Percentiles rank a stretch among this genome's conserved stretches.
Evolutionary conservation across 2,888 invertebrate species (phyloP).

Genomic region (Neoascia interrupta): DNA sequence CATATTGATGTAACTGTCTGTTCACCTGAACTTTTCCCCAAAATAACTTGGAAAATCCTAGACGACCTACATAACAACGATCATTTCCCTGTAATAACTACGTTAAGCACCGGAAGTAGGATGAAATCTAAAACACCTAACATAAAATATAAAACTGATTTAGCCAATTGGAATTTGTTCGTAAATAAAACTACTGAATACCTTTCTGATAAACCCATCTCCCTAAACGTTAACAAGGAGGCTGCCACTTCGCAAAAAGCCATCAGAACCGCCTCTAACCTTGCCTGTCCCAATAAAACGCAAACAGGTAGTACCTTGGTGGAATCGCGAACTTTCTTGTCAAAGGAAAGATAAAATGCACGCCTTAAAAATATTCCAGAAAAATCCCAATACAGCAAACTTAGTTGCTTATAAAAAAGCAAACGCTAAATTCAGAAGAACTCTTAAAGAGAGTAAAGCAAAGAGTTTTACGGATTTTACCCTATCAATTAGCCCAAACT

Average conservation of each 20-base stretch:
- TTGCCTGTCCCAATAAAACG: background rate
- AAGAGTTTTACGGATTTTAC: constrained; percentile 9
- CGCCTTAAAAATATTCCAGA: constrained; percentile 6
- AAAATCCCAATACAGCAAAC: background rate
- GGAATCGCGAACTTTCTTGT: background rate
- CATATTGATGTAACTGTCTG: constrained; percentile 21
- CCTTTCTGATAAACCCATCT: background rate
- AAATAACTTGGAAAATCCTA: background rate
- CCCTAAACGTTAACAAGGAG: background rate
- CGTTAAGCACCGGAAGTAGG: background rate
- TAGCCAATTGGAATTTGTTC: background rate
- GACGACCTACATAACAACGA: constrained; percentile 19
- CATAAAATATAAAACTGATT: constrained; percentile 13
- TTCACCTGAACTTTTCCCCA: constrained; percentile 3
- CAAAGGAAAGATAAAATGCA: constrained; percentile 1
- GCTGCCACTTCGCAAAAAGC: background rate
- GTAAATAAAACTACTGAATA: background rate
- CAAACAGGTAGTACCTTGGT: background rate
- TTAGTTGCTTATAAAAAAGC: constrained; percentile 8
- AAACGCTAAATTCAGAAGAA: constrained; percentile 8
- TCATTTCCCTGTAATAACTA: constrained; percentile 5
- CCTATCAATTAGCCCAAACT: background rate
- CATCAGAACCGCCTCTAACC: constrained; percentile 1
- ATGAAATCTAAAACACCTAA: background rate
- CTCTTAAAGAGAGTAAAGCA: background rate